Evolutionary conservation across 2,888 invertebrate species (phyloP).

Genomic region (Cantharis rustica): DNA sequence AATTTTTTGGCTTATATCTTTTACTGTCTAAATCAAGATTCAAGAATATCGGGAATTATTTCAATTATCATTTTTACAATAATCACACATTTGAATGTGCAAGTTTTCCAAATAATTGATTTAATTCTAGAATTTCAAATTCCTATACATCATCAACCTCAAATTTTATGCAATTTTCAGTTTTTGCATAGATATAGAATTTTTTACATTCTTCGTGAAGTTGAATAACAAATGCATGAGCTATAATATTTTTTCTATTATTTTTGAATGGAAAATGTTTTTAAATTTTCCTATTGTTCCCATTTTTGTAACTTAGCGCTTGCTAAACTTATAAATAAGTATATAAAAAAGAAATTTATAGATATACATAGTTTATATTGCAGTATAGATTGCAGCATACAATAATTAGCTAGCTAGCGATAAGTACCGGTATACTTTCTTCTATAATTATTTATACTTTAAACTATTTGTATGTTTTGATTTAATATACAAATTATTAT

Average conservation of each 20-base stretch:
- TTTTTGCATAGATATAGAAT: not conserved
- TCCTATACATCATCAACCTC: not conserved
- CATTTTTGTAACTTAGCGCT: not conserved
- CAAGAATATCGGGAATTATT: not conserved
- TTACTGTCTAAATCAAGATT: not conserved
- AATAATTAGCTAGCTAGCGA: no score
- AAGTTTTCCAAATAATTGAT: not conserved
- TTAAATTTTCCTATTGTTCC: not conserved
- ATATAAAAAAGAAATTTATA: no score
- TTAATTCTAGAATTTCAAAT: not conserved
- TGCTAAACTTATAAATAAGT: not conserved
- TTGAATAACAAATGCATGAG: not conserved
- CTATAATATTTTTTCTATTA: not conserved
- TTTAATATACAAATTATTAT: no score
- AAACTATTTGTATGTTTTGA: no score
- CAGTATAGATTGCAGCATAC: no score
- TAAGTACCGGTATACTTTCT: no score
- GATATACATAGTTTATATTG: no score
- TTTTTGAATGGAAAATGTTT: not conserved
- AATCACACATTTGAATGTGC: no score
- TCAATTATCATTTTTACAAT: not conserved
- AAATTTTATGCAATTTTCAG: not conserved
- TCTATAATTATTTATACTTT: no score
- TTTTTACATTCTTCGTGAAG: not conserved
- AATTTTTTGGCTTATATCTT: not conserved